These are phyloP conservation scores for Loris lydekkerianus DNA, from an alignment of 2,797 vertebrate genomes.

Conservation along the genomic window DNA sequence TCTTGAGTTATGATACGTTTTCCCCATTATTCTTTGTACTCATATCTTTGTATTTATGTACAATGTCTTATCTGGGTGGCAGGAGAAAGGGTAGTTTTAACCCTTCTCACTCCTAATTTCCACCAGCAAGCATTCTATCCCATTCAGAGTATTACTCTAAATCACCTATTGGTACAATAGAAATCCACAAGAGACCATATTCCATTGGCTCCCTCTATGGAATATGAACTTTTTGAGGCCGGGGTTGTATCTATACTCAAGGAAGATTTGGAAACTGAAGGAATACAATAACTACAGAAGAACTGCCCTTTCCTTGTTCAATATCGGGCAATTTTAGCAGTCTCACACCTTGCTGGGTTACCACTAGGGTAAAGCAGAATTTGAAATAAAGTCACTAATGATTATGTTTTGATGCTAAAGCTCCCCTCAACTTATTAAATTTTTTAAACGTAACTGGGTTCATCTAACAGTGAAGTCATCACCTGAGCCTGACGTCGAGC, in stretches of 20 bases:
- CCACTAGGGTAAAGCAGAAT: too few relatives aligned
- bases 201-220: too few relatives aligned
- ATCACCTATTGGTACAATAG: background rate
- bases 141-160: background rate
- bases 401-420: background rate
- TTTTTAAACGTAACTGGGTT: background rate
- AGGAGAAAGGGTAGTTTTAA: background rate
- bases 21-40: fast-evolving
- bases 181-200: background rate
- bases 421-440: background rate
- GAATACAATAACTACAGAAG: too few relatives aligned
- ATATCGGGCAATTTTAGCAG: background rate
- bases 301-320: background rate
- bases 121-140: background rate
- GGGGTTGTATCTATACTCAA: background rate
- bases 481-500: background rate
- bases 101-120: too few relatives aligned
- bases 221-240: background rate
- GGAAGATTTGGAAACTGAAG: background rate
- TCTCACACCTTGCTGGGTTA: fast-evolving
- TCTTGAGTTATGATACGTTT: background rate
- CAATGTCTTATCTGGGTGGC: background rate
- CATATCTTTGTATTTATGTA: background rate
- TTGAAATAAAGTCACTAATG: background rate
- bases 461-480: background rate